phyloP scores from a whole-genome alignment of 2,888 invertebrate genomes.

The Nymphalis polychloros region DNA sequence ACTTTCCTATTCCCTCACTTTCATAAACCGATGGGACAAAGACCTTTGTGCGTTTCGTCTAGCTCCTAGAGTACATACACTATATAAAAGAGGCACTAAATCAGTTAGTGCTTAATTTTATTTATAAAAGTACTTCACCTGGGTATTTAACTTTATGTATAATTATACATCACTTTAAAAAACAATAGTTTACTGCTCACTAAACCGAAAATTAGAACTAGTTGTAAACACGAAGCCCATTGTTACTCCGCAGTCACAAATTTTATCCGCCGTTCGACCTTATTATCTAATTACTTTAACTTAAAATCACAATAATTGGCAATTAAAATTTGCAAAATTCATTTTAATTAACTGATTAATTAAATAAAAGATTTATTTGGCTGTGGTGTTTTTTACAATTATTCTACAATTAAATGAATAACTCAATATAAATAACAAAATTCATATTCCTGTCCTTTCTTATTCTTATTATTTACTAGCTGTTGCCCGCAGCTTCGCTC shows the following conservation, averaged over 20 bases:
- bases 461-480: no score
- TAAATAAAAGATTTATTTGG: not conserved
- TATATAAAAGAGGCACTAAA: no score
- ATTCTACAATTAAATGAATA: no score
- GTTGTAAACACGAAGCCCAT: conserved; percentile 27
- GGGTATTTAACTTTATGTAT: not conserved
- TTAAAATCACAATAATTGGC: not conserved
- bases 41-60: no score
- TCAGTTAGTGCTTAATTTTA: not conserved
- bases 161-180: not conserved
- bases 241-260: not conserved
- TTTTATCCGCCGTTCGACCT: not conserved
- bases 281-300: conserved; percentile 1
- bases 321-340: not conserved
- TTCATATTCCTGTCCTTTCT: no score
- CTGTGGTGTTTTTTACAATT: no score
- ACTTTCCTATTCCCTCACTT: no score
- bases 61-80: no score
- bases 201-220: conserved; percentile 18
- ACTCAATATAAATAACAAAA: no score
- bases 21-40: no score
- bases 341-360: not conserved
- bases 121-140: not conserved
- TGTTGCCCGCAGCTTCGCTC: no score
- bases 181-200: conserved; percentile 15